These are phyloP conservation scores for Achlya flavicornis DNA, from an alignment of 2,888 invertebrate genomes.

Conservation along the genomic window DNA sequence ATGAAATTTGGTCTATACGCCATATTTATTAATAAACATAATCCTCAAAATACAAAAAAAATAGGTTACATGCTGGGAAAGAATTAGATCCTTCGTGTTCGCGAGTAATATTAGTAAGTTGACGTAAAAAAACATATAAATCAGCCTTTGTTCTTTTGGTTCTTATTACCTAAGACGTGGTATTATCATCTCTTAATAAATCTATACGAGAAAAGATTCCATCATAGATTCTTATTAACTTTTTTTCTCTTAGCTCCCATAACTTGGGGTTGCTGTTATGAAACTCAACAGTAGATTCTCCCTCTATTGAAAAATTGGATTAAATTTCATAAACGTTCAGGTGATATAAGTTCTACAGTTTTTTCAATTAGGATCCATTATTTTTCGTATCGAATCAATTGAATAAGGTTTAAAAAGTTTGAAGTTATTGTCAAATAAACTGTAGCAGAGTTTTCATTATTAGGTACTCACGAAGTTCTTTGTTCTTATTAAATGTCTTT, in stretches of 20 bases:
- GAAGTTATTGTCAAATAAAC: neutral
- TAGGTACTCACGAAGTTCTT: too few species aligned
- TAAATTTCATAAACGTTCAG: constrained; percentile 12
- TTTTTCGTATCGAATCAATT: neutral
- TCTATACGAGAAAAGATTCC: constrained; percentile 24
- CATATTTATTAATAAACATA: too few species aligned
- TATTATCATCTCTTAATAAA: constrained; percentile 19
- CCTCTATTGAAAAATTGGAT: constrained; percentile 29
- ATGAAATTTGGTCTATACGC: too few species aligned
- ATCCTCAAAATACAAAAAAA: too few species aligned
- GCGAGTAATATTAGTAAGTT: too few species aligned
- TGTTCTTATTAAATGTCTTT: too few species aligned
- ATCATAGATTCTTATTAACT: constrained; percentile 41
- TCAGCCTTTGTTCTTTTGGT: too few species aligned
- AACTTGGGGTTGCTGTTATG: constrained; percentile 27
- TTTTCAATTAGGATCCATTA: constrained; percentile 5
- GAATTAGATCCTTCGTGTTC: too few species aligned
- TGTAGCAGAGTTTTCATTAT: too few species aligned
- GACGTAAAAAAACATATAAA: too few species aligned
- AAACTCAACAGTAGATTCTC: constrained; percentile 23
- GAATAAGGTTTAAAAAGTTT: neutral
- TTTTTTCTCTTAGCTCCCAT: constrained; percentile 31
- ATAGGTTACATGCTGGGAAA: too few species aligned
- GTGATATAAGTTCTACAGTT: constrained; percentile 1
- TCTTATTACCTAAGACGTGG: too few species aligned